These are phyloP conservation scores for Ploceus nigricollis DNA, from an alignment of 2,113 vertebrate species.

Conservation along the genomic window DNA sequence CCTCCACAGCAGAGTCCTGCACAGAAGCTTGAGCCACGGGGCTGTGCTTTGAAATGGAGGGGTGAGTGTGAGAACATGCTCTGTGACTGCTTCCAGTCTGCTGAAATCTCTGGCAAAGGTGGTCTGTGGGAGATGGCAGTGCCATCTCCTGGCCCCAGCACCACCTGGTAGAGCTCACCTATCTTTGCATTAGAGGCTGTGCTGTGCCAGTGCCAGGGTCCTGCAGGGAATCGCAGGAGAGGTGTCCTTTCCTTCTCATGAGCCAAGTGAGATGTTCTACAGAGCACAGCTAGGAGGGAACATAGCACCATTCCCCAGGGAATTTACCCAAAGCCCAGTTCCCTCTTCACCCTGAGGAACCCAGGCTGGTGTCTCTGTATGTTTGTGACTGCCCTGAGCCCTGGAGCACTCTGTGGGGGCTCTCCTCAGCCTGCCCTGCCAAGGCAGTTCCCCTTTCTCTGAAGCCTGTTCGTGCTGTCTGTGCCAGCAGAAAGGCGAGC, in stretches of 20 bases:
- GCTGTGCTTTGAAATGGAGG: neutral
- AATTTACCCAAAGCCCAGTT: neutral
- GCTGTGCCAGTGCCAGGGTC: neutral
- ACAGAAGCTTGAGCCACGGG: neutral
- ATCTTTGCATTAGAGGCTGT: neutral
- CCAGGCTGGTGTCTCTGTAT: fast-evolving
- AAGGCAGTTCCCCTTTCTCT: neutral
- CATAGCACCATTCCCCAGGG: neutral
- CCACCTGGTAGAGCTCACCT: neutral
- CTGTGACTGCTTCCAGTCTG: neutral
- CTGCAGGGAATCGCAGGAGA: neutral
- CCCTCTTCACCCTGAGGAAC: neutral
- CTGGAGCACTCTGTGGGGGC: fast-evolving
- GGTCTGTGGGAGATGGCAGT: neutral
- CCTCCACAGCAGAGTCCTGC: neutral
- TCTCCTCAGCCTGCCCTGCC: neutral
- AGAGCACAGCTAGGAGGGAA: neutral
- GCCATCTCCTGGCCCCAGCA: neutral
- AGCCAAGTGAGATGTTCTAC: neutral
- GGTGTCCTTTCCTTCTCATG: neutral
- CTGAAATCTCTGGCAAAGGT: neutral
- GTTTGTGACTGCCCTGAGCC: neutral
- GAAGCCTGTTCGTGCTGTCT: fast-evolving
- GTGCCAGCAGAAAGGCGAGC: neutral
- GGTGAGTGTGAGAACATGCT: neutral